Conservation (phyloP, 2,888 invertebrate genomes). For the Acholoe squamosa region DNA sequence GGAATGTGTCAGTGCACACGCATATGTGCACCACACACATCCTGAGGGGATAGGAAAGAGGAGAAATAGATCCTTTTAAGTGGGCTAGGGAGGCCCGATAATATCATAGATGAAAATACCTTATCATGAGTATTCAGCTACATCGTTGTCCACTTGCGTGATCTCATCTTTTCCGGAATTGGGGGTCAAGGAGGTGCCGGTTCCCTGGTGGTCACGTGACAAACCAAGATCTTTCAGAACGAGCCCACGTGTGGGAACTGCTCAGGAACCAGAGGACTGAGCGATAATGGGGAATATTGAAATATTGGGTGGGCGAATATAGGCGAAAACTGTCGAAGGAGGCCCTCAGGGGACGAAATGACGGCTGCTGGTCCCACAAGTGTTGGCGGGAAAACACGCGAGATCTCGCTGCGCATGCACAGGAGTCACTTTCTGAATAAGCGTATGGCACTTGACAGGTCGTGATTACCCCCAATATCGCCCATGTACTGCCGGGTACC, state of each 20-base stretch:
- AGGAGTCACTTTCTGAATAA: slow-evolving; percentile 15
- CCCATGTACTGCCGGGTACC: neutral
- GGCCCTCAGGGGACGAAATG: neutral
- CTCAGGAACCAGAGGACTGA: neutral
- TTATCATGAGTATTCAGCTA: neutral
- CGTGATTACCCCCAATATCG: slow-evolving; percentile 18
- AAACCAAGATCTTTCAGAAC: slow-evolving; percentile 17
- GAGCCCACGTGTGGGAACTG: neutral
- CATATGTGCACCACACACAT: too few relatives aligned
- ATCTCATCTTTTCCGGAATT: neutral
- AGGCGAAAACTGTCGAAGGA: neutral
- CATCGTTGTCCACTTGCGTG: neutral
- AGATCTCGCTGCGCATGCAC: neutral
- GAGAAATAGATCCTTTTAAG: too few relatives aligned
- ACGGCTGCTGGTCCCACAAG: neutral
- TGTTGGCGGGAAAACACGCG: slow-evolving; percentile 19
- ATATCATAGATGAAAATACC: too few relatives aligned
- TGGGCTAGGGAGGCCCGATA: too few relatives aligned
- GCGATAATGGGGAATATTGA: neutral
- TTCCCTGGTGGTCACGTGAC: slow-evolving; percentile 15
- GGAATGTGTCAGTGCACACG: too few relatives aligned
- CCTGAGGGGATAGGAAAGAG: too few relatives aligned
- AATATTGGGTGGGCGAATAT: neutral
- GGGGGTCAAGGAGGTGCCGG: neutral
- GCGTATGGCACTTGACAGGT: slow-evolving; percentile 29